Conservation (phyloP, 1,140 invertebrate species). For the Acarapis woodi region DNA sequence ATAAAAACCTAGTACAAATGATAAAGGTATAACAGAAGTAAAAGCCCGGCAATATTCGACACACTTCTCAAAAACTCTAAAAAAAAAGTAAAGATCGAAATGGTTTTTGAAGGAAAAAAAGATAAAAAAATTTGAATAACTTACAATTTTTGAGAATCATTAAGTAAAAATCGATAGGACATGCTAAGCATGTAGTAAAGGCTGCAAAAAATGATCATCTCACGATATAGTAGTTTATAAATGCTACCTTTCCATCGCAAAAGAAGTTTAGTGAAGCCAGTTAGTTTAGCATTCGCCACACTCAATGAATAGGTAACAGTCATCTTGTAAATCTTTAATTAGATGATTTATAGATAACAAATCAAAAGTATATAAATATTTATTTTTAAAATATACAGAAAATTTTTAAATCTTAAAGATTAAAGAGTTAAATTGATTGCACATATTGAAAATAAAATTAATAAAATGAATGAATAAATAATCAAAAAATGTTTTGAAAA, state of each 20-base stretch:
- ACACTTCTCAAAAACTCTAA: slow-evolving; percentile 37
- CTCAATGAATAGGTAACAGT: slow-evolving; percentile 18
- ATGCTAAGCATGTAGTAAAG: slow-evolving; percentile 13
- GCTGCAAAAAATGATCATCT: slow-evolving; percentile 15
- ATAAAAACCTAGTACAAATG: slow-evolving; percentile 68
- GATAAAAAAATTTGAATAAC: background rate
- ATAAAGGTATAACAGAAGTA: slow-evolving; percentile 44
- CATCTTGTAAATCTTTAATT: too few species aligned
- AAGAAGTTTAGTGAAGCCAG: slow-evolving; percentile 15
- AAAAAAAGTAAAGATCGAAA: slow-evolving; percentile 1
- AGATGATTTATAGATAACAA: too few species aligned
- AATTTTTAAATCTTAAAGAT: too few species aligned
- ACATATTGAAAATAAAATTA: too few species aligned
- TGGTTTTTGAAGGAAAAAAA: background rate
- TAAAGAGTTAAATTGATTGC: too few species aligned
- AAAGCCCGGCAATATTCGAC: slow-evolving; percentile 44
- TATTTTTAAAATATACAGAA: too few species aligned
- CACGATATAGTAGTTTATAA: slow-evolving; percentile 15
- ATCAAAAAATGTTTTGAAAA: too few species aligned
- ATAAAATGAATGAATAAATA: too few species aligned
- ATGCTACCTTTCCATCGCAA: slow-evolving; percentile 16
- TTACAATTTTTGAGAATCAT: slow-evolving; percentile 14
- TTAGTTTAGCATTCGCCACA: slow-evolving; percentile 15
- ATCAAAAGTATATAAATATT: too few species aligned
- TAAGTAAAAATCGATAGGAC: slow-evolving; percentile 13